Base-by-base conservation (phyloP, 2,113 vertebrate genomes). In the Calyptomena viridis region DNA sequence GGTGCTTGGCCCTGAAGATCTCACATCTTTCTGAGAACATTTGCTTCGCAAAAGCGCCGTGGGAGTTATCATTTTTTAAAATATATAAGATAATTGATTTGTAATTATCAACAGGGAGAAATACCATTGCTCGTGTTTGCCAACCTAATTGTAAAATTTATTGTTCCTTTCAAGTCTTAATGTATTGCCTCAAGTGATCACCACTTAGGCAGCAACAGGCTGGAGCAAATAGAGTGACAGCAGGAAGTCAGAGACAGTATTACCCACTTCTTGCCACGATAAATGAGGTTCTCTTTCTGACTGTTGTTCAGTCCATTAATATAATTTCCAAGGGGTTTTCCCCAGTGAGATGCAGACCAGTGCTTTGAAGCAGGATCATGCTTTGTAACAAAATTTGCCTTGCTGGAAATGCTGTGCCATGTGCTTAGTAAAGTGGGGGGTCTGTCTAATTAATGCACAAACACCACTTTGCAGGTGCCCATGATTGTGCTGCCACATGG, bases 121-220 rank as follows among this genome's bases (percentile, higher is more conserved):
- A 93, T 35, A n/a, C 67, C 28, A 80, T 81, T 42, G 79, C 93
- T 93, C 71, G 53, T 95, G 93, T 93, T 97, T 97, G 97, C 87
- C 97, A 97, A 93, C 46, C 94, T 97, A 96, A 98, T 98, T 97
- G 96, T 94, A 91, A 97, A 97, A 96, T 90, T 96, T 94, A 96
- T 97, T 93, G 97, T 90, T 97, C 90, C 93, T 96, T 97, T 96
- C 96, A 96, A 94, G 92, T 49, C 92, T 87, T 96, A 97, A 97
- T 95, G 95, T 78, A 94, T 75, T 59, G 96, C 97, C 96, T 97
- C 91, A 37, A 97, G 96, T 92, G 93, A 81, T 95, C 95, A 42
- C 47, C 94, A 87, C 94, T 96, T 88, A 93, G 95, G 74, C 93
- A 93, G 76, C 84, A 64, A 84, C 96, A 94, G 91, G 87, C 96